Evolutionary conservation across 2,888 invertebrate species (phyloP).

Genomic region (Dryococelus australis): DNA sequence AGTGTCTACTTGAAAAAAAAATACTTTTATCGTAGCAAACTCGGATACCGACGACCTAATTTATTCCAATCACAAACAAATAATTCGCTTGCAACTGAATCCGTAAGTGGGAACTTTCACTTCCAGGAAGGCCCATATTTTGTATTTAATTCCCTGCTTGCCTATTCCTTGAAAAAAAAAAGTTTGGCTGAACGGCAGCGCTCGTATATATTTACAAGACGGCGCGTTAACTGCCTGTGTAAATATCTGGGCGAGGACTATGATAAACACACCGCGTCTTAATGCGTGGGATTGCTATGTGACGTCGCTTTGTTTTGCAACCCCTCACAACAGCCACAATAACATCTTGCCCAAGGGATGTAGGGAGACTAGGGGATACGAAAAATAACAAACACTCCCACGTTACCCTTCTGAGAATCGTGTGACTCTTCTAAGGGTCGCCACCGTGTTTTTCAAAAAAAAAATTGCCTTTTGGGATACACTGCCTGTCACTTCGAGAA

Average conservation of each 20-base stretch:
- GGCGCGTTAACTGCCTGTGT: not conserved
- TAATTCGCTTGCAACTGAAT: too few species aligned
- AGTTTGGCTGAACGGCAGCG: too few species aligned
- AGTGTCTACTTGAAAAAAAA: too few species aligned
- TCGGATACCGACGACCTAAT: too few species aligned
- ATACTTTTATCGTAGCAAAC: too few species aligned
- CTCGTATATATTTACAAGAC: too few species aligned
- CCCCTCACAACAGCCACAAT: not conserved
- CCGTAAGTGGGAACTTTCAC: too few species aligned
- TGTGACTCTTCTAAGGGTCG: not conserved
- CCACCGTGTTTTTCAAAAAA: not conserved
- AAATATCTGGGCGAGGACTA: not conserved
- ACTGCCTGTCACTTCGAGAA: not conserved
- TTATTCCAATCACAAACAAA: too few species aligned
- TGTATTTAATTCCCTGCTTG: too few species aligned
- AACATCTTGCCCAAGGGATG: not conserved
- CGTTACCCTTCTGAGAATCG: conserved; percentile 8
- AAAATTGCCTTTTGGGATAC: not conserved
- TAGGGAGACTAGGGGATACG: not conserved
- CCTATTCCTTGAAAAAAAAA: too few species aligned
- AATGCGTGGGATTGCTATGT: not conserved
- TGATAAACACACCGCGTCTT: not conserved
- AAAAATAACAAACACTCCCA: not conserved
- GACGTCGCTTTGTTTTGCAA: conserved; percentile 10
- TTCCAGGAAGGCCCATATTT: too few species aligned